phyloP scores from a whole-genome alignment of 2,888 invertebrate genomes.

The Cetonia aurata region DNA sequence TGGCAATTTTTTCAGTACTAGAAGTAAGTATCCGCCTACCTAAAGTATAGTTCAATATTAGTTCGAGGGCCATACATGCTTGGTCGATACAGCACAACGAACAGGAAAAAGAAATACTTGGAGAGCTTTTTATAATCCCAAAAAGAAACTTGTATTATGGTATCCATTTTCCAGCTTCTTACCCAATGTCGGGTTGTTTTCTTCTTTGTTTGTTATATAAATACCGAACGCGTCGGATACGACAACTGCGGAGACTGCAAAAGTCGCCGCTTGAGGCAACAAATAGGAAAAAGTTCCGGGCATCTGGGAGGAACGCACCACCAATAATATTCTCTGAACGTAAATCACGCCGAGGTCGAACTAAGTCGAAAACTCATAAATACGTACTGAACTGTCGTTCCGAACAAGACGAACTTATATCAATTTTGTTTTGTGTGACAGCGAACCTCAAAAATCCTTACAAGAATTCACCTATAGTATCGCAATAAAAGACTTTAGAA shows the following conservation, averaged over 20 bases:
- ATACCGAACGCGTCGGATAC: slow-evolving; percentile 12
- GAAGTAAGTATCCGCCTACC: neutral
- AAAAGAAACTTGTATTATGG: slow-evolving; percentile 36
- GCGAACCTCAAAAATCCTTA: neutral
- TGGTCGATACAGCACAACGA: neutral
- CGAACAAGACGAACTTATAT: neutral
- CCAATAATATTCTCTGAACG: slow-evolving; percentile 33
- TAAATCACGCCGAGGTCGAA: slow-evolving; percentile 27
- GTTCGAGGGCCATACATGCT: slow-evolving; percentile 9
- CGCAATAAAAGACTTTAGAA: too few species aligned
- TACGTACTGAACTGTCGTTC: slow-evolving; percentile 13
- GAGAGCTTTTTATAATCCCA: slow-evolving; percentile 23
- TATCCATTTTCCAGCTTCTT: slow-evolving; percentile 26
- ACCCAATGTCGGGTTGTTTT: slow-evolving; percentile 10
- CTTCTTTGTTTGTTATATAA: slow-evolving; percentile 34
- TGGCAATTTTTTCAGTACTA: too few species aligned
- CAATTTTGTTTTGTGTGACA: neutral
- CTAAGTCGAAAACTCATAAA: slow-evolving; percentile 13
- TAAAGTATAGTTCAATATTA: slow-evolving; percentile 19
- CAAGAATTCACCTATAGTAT: neutral
- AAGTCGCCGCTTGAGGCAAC: slow-evolving; percentile 24
- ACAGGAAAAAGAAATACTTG: slow-evolving; percentile 16
- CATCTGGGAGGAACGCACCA: slow-evolving; percentile 30
- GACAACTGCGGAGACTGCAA: slow-evolving; percentile 15
- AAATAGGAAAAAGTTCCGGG: slow-evolving; percentile 32